Percentiles rank a stretch among this genome's conserved stretches.
These are phyloP conservation scores for Meghimatium bilineatum DNA, from an alignment of 2,888 invertebrate species.

Conservation along the genomic window DNA sequence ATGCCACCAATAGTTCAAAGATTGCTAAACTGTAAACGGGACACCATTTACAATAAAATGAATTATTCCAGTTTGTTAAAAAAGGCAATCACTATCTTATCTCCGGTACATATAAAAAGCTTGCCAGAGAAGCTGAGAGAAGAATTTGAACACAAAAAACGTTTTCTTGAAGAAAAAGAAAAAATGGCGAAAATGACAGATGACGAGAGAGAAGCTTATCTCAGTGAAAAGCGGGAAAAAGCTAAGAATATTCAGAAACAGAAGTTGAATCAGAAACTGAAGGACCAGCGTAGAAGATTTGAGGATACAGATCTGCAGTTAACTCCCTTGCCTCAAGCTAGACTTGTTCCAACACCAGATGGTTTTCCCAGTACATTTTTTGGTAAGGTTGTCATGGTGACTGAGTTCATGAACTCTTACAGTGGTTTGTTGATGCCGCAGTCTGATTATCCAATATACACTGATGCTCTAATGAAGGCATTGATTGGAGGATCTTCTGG, in stretches of 20 bases:
- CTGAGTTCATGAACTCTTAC: conserved; percentile 76
- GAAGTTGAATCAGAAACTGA: conserved; percentile 55
- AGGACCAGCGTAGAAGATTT: conserved; percentile 59
- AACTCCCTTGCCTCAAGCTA: conserved; percentile 70
- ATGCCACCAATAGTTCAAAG: conserved; percentile 62
- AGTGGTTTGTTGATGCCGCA: conserved; percentile 75
- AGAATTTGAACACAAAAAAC: conserved; percentile 81
- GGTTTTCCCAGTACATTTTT: conserved; percentile 76
- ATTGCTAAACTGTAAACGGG: conserved; percentile 31
- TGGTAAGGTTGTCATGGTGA: conserved; percentile 77
- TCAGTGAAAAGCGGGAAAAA: conserved; percentile 62
- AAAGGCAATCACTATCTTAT: conserved; percentile 68
- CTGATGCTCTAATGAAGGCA: conserved; percentile 73
- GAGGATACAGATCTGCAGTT: conserved; percentile 72
- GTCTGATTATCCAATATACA: conserved; percentile 68
- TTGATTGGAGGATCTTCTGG: conserved; percentile 67
- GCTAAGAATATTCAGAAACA: conserved; percentile 51
- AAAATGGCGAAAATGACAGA: conserved; percentile 73
- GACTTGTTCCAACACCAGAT: conserved; percentile 74
- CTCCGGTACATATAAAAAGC: conserved; percentile 64
- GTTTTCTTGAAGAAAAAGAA: conserved; percentile 71
- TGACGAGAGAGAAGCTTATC: conserved; percentile 68
- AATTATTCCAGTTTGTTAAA: conserved; percentile 58
- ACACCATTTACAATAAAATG: conserved; percentile 51
- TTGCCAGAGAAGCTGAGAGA: conserved; percentile 69